A percentile compares a stretch with the other conserved stretches of the same genome.
These are phyloP conservation scores for Lamellibrachia columna DNA, from an alignment of 2,888 invertebrate species.

Conservation along the genomic window DNA sequence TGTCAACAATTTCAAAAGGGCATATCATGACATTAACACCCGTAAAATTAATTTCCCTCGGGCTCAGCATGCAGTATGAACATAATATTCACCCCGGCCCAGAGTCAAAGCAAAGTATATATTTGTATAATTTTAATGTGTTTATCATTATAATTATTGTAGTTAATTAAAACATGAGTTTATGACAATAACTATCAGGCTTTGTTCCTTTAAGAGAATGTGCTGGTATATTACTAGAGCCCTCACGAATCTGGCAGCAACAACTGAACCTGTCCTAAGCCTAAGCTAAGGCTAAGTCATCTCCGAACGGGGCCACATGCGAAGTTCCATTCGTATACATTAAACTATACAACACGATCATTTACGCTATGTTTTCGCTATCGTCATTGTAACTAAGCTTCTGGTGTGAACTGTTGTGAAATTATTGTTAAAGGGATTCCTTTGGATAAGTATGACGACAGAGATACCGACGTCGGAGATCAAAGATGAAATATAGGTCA, in stretches of 20 bases:
- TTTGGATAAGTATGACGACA: neutral
- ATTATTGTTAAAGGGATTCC: neutral
- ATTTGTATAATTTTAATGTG: too few species aligned
- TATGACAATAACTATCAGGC: too few species aligned
- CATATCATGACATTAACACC: too few species aligned
- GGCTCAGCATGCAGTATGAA: too few species aligned
- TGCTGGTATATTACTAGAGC: too few species aligned
- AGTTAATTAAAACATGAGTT: too few species aligned
- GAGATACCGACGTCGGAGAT: neutral
- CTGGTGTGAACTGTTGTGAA: neutral
- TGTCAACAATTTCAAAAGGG: too few species aligned
- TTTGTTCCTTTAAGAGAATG: too few species aligned
- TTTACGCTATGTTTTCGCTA: neutral
- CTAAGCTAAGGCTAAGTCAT: neutral
- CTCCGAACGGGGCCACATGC: neutral
- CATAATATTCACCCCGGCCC: too few species aligned
- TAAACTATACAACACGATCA: neutral
- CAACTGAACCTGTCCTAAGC: neutral
- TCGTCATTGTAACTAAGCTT: neutral
- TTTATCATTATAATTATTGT: too few species aligned
- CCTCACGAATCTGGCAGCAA: neutral
- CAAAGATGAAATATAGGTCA: slow-evolving; percentile 3
- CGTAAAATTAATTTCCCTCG: too few species aligned
- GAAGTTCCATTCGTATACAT: neutral
- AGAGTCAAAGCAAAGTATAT: too few species aligned